Conservation (phyloP, 2,797 vertebrate genomes). For the Gymnothorax javanicus region DNA sequence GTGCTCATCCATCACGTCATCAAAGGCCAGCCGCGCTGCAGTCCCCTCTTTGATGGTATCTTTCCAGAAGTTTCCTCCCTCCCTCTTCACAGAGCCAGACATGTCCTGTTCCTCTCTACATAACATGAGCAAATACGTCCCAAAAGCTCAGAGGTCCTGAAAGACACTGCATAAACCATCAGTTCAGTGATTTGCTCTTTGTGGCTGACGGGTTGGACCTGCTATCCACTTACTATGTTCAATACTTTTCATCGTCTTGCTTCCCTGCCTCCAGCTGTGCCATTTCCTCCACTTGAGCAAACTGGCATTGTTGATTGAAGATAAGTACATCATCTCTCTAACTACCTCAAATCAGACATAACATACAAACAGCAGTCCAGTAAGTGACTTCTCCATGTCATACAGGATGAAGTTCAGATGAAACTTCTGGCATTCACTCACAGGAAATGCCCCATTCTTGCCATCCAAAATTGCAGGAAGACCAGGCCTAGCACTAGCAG, state of each 20-base stretch:
- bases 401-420: neutral
- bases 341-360: neutral
- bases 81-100: neutral
- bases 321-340: neutral
- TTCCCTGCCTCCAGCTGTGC: no score
- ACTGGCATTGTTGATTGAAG: neutral
- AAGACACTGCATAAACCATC: neutral
- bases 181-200: neutral
- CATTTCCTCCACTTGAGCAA: neutral
- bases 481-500: neutral
- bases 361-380: neutral
- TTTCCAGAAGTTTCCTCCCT: neutral
- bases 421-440: neutral
- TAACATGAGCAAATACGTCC: neutral
- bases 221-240: neutral
- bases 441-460: neutral
- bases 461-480: neutral
- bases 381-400: neutral
- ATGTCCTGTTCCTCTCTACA: neutral
- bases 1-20: conserved; percentile 4
- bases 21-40: neutral
- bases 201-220: neutral
- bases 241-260: neutral
- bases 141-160: neutral
- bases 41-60: neutral